phyloP scores from a whole-genome alignment of 2,888 invertebrate genomes.

The Amphipyra tragopoginis region DNA sequence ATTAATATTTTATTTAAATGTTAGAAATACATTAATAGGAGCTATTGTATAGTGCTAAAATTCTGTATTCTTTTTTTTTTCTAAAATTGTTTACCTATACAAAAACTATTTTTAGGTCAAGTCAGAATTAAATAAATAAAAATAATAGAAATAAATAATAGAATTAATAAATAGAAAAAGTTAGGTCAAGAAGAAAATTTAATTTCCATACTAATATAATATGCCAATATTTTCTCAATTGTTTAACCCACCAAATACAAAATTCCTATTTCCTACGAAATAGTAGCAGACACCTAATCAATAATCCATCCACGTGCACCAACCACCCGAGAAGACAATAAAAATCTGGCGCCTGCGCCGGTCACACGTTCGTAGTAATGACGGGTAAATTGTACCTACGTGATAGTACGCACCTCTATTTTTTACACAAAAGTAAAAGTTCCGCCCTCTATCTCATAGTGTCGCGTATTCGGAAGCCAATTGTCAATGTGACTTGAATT shows the following conservation, averaged over 20 bases:
- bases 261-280: slow-evolving; percentile 32
- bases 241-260: not conserved
- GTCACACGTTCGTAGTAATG: slow-evolving; percentile 84
- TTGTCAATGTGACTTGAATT: slow-evolving; percentile 75
- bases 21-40: no score
- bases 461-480: slow-evolving; percentile 80
- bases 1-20: no score
- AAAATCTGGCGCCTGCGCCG: slow-evolving; percentile 84
- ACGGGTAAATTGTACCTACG: slow-evolving; percentile 85
- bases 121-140: no score
- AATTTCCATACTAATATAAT: no score
- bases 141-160: no score
- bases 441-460: slow-evolving; percentile 69
- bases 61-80: no score
- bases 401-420: slow-evolving; percentile 74
- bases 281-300: slow-evolving; percentile 51
- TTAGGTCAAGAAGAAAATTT: no score
- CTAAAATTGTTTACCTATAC: no score
- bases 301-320: slow-evolving; percentile 62
- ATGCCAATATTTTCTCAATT: not conserved
- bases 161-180: no score
- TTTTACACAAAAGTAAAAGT: slow-evolving; percentile 83
- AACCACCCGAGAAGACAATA: slow-evolving; percentile 76
- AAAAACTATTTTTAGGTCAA: no score
- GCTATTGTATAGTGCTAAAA: no score